Conservation (phyloP, 92 coral and sea anemone species). For the Nematostella vectensis region DNA sequence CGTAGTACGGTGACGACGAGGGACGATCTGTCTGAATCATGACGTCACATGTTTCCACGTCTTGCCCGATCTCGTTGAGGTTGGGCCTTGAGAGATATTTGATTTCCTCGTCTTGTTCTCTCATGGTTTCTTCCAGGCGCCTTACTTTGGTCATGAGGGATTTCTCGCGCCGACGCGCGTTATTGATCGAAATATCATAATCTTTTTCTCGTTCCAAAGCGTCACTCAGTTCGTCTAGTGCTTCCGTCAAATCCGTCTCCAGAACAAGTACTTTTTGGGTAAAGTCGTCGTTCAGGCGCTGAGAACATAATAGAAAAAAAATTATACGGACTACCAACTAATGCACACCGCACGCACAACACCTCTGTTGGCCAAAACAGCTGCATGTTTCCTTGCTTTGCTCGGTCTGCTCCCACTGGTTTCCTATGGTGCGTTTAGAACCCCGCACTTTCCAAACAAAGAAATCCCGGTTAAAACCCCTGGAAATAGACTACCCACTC, state of each 20-base stretch:
- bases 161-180: slow-evolving; percentile 70
- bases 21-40: slow-evolving; percentile 58
- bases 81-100: slow-evolving; percentile 41
- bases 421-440: no score
- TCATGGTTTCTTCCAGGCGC: slow-evolving; percentile 71
- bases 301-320: slow-evolving; percentile 3
- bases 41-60: slow-evolving; percentile 30
- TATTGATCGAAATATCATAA: slow-evolving; percentile 52
- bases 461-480: no score
- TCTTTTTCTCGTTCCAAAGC: slow-evolving; percentile 93
- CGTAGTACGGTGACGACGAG: slow-evolving; percentile 16
- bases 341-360: no score
- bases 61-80: slow-evolving; percentile 12
- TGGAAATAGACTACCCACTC: no score
- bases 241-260: slow-evolving; percentile 88
- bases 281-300: slow-evolving; percentile 76
- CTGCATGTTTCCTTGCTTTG: no score
- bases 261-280: slow-evolving; percentile 60
- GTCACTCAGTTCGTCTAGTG: slow-evolving; percentile 87
- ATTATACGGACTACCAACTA: not conserved
- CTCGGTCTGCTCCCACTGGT: no score
- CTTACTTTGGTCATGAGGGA: slow-evolving; percentile 68
- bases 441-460: no score
- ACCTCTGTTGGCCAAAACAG: no score
- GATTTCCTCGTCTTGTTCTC: slow-evolving; percentile 92